Evolutionary conservation across 2,797 vertebrate genomes (phyloP).

Genomic region (Enoplosus armatus): DNA sequence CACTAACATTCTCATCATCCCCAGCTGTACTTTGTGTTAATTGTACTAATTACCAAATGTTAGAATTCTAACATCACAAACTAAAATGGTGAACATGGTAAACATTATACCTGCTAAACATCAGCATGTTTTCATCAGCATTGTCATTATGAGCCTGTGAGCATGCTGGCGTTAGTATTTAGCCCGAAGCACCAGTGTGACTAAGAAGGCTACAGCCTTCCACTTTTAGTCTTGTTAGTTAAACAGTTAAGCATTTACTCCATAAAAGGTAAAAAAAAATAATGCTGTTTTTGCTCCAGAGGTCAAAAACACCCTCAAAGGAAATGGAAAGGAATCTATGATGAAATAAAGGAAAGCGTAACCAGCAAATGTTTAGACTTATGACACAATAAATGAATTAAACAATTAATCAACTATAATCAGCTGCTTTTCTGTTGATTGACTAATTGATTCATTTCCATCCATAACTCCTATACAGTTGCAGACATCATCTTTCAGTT

Average conservation of each 20-base stretch:
- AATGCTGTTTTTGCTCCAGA: neutral
- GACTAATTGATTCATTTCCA: slow-evolving; percentile 2
- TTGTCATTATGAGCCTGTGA: neutral
- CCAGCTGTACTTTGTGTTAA: too few relatives aligned
- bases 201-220: too few relatives aligned
- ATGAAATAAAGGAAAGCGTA: neutral
- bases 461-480: neutral
- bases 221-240: neutral
- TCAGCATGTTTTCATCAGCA: neutral
- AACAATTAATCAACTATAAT: neutral
- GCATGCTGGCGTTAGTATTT: neutral
- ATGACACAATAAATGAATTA: neutral
- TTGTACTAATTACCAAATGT: too few relatives aligned
- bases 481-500: slow-evolving; percentile 16
- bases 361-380: neutral
- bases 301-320: neutral
- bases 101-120: neutral
- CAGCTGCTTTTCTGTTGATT: slow-evolving; percentile 4
- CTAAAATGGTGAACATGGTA: too few relatives aligned
- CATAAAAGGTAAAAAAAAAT: neutral
- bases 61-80: too few relatives aligned
- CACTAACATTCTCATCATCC: too few relatives aligned
- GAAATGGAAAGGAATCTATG: neutral
- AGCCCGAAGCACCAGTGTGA: neutral
- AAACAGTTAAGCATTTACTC: neutral